Base-by-base conservation (phyloP, 2,888 invertebrate species). In the Chironomus tentans region DNA sequence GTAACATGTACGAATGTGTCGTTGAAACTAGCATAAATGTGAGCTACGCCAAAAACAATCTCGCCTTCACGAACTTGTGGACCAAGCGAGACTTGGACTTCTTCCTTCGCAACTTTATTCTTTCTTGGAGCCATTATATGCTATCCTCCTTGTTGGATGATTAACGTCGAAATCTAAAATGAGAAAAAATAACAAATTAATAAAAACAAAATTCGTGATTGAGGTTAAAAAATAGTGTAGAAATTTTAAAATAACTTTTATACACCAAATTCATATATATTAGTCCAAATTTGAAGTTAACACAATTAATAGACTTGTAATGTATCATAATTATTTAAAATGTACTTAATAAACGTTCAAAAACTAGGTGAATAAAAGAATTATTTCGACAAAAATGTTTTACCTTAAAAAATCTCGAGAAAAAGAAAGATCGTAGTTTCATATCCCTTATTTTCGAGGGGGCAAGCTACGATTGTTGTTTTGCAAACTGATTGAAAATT, bases 1-100 rank as follows among this genome's bases (percentile, higher is more conserved):
- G 99, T 99, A 78, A 99, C 97, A 87, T 99, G 99, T 70, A 99
- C 99, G 84, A 99, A 99, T 75, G 99, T 99, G 85, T 99, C 99
- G 83, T 99, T 99, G 89, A 99, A 99, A 80, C 97, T 98, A 79
- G 99, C 99, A 83, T 95, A 99, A 82, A 99, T 99, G 86, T 99
- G 99, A 78, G 98, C 99, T 21, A 99, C 98, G 77, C 98, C 99
- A 83, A 98, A 99, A 77, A 99, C 97, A 80, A 92, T 92, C 87
- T 99, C 98, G 78, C 98, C 98, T 83, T 97, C 97, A 80, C 95
- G 91, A 70, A 97, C 96, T 87, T 97, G 97, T 74, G 97, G 97
- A 79, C 97, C 97, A 78, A 98, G 89, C 47, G 94, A 93, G 74
- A 97, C 94, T 85, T 97, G 97, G 78, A 96, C 97, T 85, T 98